Evolutionary conservation across 2,888 invertebrate genomes (phyloP), one percentile per base, ranked within the genome.

Genomic region (Hydrotaea diabolus): DNA sequence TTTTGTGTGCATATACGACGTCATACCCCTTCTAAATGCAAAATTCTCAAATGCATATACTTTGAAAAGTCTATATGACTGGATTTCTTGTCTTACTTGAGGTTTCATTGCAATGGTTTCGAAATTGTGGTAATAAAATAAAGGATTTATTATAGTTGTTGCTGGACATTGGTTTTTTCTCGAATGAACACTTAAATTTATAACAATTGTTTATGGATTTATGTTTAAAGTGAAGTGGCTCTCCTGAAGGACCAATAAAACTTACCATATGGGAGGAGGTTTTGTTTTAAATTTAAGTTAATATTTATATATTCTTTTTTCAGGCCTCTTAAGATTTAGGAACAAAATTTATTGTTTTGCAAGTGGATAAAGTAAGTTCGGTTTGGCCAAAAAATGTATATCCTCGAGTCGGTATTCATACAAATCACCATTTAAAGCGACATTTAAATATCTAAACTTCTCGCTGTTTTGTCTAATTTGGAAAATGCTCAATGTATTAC

Each of bases 151-250:
- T 36, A 31, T 31, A 62, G 8, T 62, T 21, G 55, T 57, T 15
- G n/a, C 31, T 31, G 7, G 2, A 7, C 62, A 31, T 26, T 7
- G n/a, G 26, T 59, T 59, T 23, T 15, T 26, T 23, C 9, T 23
- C n/a, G 26, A 4, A 17, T 15, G 36, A 31, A 17, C 5, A 62
- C 26, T 39, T 43, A 21, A 69, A 69, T 69, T 69, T 69, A 69
- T 69, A 23, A 21, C 43, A 69, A 69, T 69, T 69, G 21, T 46
- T 69, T 23, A 69, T 15, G 46, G 23, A 46, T 69, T 69, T 69
- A 69, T 69, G n/a, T 39, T 43, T 66, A 7, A 66, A 43, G 39
- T 36, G 13, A n/a, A 57, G 19, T 57, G 17, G 9, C 8, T 57
- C 8, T 57, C 23, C 57, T 21, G 43, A 4, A 57, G 19, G 23